Base-by-base conservation (phyloP, 2,888 invertebrate species). In the Fragum sueziense region DNA sequence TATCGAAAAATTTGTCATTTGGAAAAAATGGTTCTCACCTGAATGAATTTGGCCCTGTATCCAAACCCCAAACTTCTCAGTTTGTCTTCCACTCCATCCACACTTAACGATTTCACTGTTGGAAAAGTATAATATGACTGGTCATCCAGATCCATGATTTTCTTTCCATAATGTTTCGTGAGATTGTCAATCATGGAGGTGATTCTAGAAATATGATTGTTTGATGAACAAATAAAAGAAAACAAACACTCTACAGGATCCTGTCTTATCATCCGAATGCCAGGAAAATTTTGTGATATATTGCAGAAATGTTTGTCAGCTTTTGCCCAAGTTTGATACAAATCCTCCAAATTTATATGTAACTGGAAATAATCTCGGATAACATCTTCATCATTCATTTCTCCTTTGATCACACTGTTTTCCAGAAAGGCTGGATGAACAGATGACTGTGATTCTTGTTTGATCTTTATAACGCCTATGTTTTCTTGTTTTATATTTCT, bases 181-280 rank as follows among this genome's bases (percentile, higher is more conserved):
- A 99, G 92, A 91, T 97, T 97, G 91, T 98, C 96, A 22, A 99
- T 96, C 97, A 99, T 97, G 61, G 95, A 94, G 27, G 97, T 96
- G 90, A 99, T 99, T 88, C 98, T 85, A 82, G 95, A 95, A 87
- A 99, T 98, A 91, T 99, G 96, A 93, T 99, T 99, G 93, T 99
- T 99, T 79, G 98, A 97, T 72, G 99, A 99, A 93, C 99, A 99
- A 88, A 99, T 98, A 92, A 99, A 99, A 14, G 97, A 96, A 92
- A 99, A 97, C 17, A 99, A 94, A 94, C 97, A 98, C 93, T 99
- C 99, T 0, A 97, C 95, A 0, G 97, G 96, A 88, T 98, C 97
- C 92, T 99, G 99, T 74, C 95, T 94, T 65, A 99, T 94, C 91
- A 99, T 97, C 88, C 99, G 95, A n/a, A 99, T 96, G 0, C 98